Base-by-base conservation (phyloP, 2,888 invertebrate genomes). In the Eustalomyia histrio region DNA sequence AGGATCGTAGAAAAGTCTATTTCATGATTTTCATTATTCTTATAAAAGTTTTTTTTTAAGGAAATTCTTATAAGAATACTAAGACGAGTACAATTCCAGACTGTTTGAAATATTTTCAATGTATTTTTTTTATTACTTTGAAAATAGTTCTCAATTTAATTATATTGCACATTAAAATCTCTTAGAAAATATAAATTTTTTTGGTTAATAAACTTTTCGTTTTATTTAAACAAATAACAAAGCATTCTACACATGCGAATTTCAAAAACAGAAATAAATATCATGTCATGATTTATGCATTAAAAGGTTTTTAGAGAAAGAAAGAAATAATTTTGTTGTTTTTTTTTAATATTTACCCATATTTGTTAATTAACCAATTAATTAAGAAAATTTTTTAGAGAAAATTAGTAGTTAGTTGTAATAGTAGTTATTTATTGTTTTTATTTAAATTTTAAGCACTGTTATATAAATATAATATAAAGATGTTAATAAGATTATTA, bases 181-280 rank as follows among this genome's bases (percentile, higher is more conserved):
- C 47, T 57, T 9, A 14, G 35, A 52, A 65, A 64, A 14, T 21
- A 69, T 8, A 21, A 43, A 43, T 53, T 14, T 24, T 29, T 29
- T 17, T 67, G 61, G 67, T 78, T 67, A 78, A 78, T 78, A 78
- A 78, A 78, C 78, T 78, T 78, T 78, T 72, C 78, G n/a, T 78
- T 65, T 61, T 63, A 47, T 14, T 16, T 21, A 12, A 43, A 63
- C 47, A 12, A 16, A 24, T 24, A 47, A 43, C 63, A n/a, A 57
- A 29, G 24, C 64, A 50, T 72, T 64, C 21, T 35, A 47, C 16
- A 39, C 55, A 58, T 74, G 52, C 58, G 0, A n/a, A 3, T 39
- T 39, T 39, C 2, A 39, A 39, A 2, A 35, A n/a, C n/a, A n/a
- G n/a, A n/a, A n/a, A 33, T 12, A 67, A 58, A 75, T 33, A 52